These are phyloP conservation scores for Netelia inedita DNA, from an alignment of 2,888 invertebrate genomes.

Conservation along the genomic window DNA sequence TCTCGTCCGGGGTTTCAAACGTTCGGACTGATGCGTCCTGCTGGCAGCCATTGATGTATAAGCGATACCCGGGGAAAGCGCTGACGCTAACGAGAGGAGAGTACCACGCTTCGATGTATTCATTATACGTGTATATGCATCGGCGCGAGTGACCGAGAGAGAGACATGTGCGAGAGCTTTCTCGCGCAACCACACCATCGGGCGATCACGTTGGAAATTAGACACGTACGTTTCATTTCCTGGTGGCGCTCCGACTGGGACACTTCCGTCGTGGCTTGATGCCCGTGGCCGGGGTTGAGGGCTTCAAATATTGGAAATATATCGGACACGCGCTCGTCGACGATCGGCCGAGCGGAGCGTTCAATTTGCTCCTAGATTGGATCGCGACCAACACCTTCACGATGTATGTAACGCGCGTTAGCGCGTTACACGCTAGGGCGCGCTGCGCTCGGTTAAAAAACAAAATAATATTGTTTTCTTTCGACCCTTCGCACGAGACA, in stretches of 20 bases:
- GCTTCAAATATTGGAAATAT: slow-evolving; percentile 83
- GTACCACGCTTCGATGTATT: not conserved
- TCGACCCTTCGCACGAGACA: no score
- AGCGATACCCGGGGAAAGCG: slow-evolving; percentile 68
- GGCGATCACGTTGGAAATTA: slow-evolving; percentile 81
- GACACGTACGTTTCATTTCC: slow-evolving; percentile 84
- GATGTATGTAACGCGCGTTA: not conserved
- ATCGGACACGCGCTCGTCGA: slow-evolving; percentile 63
- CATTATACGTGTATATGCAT: not conserved
- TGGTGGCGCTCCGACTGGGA: slow-evolving; percentile 79
- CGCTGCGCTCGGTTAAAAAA: not conserved
- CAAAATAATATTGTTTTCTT: not conserved
- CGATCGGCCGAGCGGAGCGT: slow-evolving; percentile 69
- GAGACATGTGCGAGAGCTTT: slow-evolving; percentile 11
- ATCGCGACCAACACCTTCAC: slow-evolving; percentile 65
- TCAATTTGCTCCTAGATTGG: slow-evolving; percentile 80
- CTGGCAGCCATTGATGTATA: slow-evolving; percentile 15
- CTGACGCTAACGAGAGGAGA: slow-evolving; percentile 60
- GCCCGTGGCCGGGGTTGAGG: slow-evolving; percentile 58
- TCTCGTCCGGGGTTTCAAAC: slow-evolving; percentile 15
- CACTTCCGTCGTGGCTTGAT: slow-evolving; percentile 79
- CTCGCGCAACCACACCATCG: slow-evolving; percentile 29
- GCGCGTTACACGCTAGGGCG: not conserved
- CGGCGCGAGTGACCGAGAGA: not conserved
- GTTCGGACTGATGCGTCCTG: slow-evolving; percentile 38